phyloP scores from a whole-genome alignment of 2,113 vertebrate genomes.

The Piprites chloris region DNA sequence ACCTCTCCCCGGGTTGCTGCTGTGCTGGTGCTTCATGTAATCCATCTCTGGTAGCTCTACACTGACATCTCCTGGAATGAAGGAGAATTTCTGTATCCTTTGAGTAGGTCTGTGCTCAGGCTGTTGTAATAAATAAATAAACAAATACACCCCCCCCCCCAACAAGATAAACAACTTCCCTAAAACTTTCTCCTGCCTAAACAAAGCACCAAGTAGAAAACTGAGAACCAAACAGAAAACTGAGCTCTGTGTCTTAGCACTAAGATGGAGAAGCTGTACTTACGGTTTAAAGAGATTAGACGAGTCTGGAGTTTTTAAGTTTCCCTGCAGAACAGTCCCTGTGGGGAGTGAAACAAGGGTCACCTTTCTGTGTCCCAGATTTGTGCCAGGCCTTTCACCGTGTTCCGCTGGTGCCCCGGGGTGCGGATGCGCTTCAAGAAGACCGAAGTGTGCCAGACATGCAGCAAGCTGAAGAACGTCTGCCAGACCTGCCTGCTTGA shows the following conservation, averaged over 20 bases:
- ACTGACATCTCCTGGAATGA: not conserved
- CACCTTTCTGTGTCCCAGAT: slow-evolving; percentile 75
- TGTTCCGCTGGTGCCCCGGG: slow-evolving; percentile 97
- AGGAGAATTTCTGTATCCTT: not conserved
- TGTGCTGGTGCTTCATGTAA: not conserved
- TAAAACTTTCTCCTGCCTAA: not conserved
- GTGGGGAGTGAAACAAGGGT: not conserved
- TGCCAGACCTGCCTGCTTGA: slow-evolving; percentile 97
- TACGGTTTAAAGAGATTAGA: not conserved
- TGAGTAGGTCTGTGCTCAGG: not conserved
- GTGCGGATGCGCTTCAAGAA: slow-evolving; percentile 99
- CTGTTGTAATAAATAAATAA: not conserved
- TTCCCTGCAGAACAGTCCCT: not conserved
- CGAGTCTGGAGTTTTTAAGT: not conserved
- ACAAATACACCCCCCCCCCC: accelerated
- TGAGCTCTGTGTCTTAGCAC: not conserved
- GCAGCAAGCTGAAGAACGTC: slow-evolving; percentile 98
- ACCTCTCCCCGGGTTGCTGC: not conserved
- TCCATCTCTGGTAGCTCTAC: not conserved
- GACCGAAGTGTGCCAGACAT: slow-evolving; percentile 97
- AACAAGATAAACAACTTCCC: not conserved
- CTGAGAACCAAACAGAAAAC: not conserved
- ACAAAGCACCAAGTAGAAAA: not conserved
- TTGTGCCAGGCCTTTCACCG: slow-evolving; percentile 95
- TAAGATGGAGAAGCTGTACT: not conserved